Conservation (phyloP, 2,113 vertebrate species). For the Ictalurus furcatus region DNA sequence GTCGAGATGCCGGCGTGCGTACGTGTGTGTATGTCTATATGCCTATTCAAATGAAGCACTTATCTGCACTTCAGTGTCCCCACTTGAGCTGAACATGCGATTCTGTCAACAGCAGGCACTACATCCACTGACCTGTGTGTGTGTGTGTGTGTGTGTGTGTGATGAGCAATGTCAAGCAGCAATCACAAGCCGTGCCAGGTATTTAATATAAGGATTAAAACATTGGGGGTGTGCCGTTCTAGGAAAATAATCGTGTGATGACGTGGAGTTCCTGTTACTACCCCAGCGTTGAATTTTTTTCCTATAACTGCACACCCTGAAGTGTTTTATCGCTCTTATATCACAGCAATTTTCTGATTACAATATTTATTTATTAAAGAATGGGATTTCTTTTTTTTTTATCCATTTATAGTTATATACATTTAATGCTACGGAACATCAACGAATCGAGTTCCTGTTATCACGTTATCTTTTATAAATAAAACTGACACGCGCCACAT, state of each 20-base stretch:
- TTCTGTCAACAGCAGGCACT: slow-evolving; percentile 54
- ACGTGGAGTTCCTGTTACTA: background rate
- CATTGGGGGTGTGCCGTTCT: background rate
- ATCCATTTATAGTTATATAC: background rate
- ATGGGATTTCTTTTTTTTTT: background rate
- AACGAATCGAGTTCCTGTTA: background rate
- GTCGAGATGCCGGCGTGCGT: slow-evolving; percentile 64
- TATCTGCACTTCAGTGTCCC: slow-evolving; percentile 71
- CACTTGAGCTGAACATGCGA: slow-evolving; percentile 71
- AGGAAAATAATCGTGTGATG: background rate
- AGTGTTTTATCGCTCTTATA: background rate
- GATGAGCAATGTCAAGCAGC: background rate
- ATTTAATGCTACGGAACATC: background rate
- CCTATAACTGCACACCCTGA: background rate
- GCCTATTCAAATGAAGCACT: slow-evolving; percentile 75
- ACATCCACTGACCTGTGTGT: slow-evolving; percentile 6
- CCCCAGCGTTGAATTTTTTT: background rate
- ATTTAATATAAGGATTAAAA: background rate
- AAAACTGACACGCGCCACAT: background rate
- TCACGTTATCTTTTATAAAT: background rate
- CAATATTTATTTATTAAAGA: background rate
- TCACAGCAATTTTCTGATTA: background rate
- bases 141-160: background rate
- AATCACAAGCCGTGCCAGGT: background rate
- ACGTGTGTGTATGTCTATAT: slow-evolving; percentile 58